phyloP scores from a whole-genome alignment of 2,888 invertebrate species.

The Chalcis sispes region DNA sequence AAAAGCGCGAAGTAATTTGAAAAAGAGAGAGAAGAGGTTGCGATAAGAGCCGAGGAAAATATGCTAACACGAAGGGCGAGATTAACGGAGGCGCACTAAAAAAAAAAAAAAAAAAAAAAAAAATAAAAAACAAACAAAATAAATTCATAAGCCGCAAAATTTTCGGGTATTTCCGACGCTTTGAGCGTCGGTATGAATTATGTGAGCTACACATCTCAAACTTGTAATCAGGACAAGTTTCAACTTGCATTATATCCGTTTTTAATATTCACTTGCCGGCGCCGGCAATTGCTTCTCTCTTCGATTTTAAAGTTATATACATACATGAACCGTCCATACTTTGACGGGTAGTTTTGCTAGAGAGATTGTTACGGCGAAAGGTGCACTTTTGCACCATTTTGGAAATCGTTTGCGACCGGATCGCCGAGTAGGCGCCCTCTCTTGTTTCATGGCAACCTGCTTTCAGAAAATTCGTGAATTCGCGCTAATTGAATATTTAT shows the following conservation, averaged over 20 bases:
- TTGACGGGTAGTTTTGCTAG: too few species aligned
- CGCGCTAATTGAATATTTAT: too few species aligned
- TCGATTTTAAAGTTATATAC: too few species aligned
- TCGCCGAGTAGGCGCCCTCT: too few species aligned
- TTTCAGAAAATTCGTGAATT: too few species aligned
- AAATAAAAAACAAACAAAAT: too few species aligned
- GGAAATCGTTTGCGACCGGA: too few species aligned
- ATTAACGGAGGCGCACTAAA: neutral
- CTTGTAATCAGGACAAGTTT: too few species aligned
- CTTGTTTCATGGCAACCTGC: too few species aligned
- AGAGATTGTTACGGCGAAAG: too few species aligned
- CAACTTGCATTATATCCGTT: conserved; percentile 32
- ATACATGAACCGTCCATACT: neutral
- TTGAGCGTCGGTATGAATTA: conserved; percentile 1
- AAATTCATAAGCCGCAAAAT: conserved; percentile 32
- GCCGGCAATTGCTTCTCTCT: neutral
- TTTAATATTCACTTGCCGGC: conserved; percentile 43
- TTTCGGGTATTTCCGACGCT: conserved; percentile 7
- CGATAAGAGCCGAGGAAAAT: neutral
- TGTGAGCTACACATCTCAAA: too few species aligned
- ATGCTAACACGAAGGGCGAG: neutral
- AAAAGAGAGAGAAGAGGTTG: neutral
- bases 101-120: too few species aligned
- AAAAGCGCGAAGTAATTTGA: neutral
- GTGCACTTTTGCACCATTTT: neutral